Evolutionary conservation across 2,113 vertebrate genomes (phyloP), one percentile per base, ranked within the genome.

Genomic region (Atlantisia rogersi): DNA sequence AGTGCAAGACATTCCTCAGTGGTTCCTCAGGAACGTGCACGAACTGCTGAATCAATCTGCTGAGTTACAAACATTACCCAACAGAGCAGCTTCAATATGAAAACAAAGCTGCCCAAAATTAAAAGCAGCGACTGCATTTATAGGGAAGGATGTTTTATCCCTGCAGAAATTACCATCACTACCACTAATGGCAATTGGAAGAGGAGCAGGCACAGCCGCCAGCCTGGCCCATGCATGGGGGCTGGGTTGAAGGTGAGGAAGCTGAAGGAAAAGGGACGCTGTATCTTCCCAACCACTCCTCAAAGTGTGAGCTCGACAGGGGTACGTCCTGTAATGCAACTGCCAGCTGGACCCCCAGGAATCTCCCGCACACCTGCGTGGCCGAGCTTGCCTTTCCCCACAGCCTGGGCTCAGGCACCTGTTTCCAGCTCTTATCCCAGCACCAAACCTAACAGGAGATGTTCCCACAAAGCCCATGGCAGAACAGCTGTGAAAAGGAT

Each of bases 221-320:
- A 40, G 15, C 24, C 52, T 53, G 44, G 39, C 39, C 21, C 29
- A 15, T 0, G 7, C 1, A 0, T 4, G 3, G 19, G 46, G 2
- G 28, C 64, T 26, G 6, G 7, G 21, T 25, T 11, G 37, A 35
- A 17, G 17, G 35, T 1, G 8, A 65, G n/a, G 58, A 39, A 35
- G 14, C 62, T 3, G 50, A 11, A 37, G 29, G 35, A 6, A 44
- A 17, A 24, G 26, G 26, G 8, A 31, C 40, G 17, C 15, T 3
- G 6, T 4, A 8, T 21, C 37, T 21, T 58, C 53, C 63, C 40
- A 18, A 5, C 1, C 10, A 18, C 39, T 35, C 78, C 81, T 42
- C 56, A 59, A 13, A 58, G 26, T 26, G 10, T 1, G 18, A 24
- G 50, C 17, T 28, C 3, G 15, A 7, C 2, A 16, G 22, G 10